Evolutionary conservation across 1,140 invertebrate species (phyloP), one percentile per base, ranked within the genome.

Genomic region (Anagrus nilaparvatae): DNA sequence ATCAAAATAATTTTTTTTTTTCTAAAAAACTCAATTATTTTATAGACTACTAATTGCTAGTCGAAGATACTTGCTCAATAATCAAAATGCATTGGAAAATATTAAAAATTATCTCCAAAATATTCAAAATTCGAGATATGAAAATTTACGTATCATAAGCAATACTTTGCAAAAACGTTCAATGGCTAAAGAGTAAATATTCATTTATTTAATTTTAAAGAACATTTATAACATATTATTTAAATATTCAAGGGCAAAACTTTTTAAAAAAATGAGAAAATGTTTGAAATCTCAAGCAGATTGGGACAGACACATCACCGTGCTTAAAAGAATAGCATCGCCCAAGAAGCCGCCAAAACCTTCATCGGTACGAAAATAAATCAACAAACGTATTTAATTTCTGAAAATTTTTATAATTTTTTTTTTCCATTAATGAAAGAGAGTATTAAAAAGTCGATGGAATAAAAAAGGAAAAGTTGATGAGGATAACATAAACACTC

Each of bases 221-320:
- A n/a, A n/a, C n/a, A n/a, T n/a, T n/a, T n/a, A n/a, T n/a, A n/a
- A n/a, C 12, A 30, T 30, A n/a, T 30, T 30, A n/a, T 30, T 30
- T n/a, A 5, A 5, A 5, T 27, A 10, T 36, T 23, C n/a, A 37
- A 60, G 60, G 36, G 34, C 25, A 16, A 48, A 43, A 23, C 47
- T 45, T 45, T 44, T 48, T 42, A 52, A 39, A 38, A 59, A 56
- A 32, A 33, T 57, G 18, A 52, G 39, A 18, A 50, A 29, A 27
- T 42, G 16, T 36, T 40, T 59, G 2, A 24, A 13, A 19, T 57
- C 51, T 42, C 52, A 51, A 3, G 51, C 48, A 12, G 56, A 63
- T 27, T 61, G 56, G 59, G 40, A 57, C 16, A 49, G 47, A n/a
- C 55, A 61, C 42, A 33, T 48, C n/a, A 24, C 43, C 30, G 16